Evolutionary conservation across 2,797 vertebrate genomes (phyloP).

Genomic region (Girardinus metallicus): DNA sequence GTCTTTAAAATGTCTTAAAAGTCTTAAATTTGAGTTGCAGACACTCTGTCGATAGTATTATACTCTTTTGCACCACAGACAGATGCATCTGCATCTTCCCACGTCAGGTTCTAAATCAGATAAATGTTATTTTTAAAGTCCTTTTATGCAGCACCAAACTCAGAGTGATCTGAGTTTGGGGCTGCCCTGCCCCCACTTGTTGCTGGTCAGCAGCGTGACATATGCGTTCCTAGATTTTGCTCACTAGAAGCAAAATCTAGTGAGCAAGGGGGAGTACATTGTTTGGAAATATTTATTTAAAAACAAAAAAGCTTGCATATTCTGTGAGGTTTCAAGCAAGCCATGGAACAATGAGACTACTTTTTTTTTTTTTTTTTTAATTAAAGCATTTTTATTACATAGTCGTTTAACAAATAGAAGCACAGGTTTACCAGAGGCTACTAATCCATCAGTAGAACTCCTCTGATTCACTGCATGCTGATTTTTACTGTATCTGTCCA

Average conservation of each 20-base stretch:
- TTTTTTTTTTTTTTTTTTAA: background rate
- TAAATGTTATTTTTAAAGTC: background rate
- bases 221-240: background rate
- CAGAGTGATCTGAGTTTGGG: background rate
- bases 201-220: background rate
- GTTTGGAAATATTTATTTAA: background rate
- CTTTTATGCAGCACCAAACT: too few species aligned
- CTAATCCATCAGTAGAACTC: conserved; percentile 61
- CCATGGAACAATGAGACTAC: background rate
- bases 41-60: background rate
- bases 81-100: background rate
- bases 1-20: too few species aligned
- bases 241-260: background rate
- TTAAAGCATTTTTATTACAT: background rate
- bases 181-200: background rate
- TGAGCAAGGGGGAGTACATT: too few species aligned
- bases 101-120: background rate
- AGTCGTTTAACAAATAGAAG: background rate
- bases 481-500: conserved; percentile 40
- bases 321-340: background rate
- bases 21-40: too few species aligned
- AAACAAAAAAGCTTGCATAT: background rate
- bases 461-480: conserved; percentile 76
- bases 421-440: conserved; percentile 4
- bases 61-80: background rate